Evolutionary conservation across 1,140 invertebrate genomes (phyloP).

Genomic region (Atta texana): DNA sequence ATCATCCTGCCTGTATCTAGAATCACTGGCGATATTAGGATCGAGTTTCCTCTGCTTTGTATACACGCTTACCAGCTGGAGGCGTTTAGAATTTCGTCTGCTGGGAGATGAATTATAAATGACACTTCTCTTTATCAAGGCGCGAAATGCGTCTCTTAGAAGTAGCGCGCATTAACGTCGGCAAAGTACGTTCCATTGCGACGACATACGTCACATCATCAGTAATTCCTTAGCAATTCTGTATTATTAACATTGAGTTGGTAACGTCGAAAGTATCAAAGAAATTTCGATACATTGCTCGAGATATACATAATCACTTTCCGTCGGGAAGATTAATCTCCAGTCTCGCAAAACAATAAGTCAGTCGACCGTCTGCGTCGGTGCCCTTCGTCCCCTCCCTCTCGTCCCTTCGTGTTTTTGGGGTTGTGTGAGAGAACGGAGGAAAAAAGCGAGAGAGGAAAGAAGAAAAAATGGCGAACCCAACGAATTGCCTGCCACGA

Average conservation of each 20-base stretch:
- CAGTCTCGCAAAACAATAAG: conserved; percentile 58
- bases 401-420: neutral
- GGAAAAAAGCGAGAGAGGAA: conserved; percentile 56
- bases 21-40: conserved; percentile 73
- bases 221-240: neutral
- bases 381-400: neutral
- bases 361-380: conserved; percentile 43
- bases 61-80: conserved; percentile 27
- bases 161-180: conserved; percentile 17
- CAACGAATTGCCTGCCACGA: conserved; percentile 77
- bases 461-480: conserved; percentile 77
- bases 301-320: conserved; percentile 19
- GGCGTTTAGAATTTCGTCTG: conserved; percentile 63
- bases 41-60: conserved; percentile 71
- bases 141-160: conserved; percentile 21
- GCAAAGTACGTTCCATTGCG: neutral
- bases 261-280: neutral
- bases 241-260: neutral
- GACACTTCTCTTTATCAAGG: conserved; percentile 52
- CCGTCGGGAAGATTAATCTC: conserved; percentile 58
- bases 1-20: conserved; percentile 64
- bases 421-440: conserved; percentile 19
- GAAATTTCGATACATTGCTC: conserved; percentile 25
- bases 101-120: conserved; percentile 57
- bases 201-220: neutral